Base-by-base conservation (phyloP, 2,113 vertebrate species). In the Sula dactylatra region DNA sequence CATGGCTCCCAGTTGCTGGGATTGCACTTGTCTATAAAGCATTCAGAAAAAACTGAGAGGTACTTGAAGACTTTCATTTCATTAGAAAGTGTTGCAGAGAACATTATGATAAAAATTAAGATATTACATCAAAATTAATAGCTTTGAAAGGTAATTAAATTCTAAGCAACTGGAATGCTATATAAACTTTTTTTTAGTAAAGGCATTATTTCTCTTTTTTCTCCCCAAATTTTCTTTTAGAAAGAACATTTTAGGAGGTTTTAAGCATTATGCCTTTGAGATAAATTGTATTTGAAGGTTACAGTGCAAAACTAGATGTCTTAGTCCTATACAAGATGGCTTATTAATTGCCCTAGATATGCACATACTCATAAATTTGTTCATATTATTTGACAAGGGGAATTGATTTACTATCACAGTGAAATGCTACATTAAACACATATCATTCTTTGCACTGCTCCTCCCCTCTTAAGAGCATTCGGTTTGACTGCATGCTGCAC, bases 401-500 rank as follows among this genome's bases (percentile, higher is more conserved):
- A 86, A 96, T 54, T 74, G 96, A 97, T 92, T 94, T 92, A 86
- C 74, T 77, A 36, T 49, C 88, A 58, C 58, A 52, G 26, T 88
- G 86, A 94, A 91, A 95, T 79, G 86, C 79, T 72, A 52, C 44
- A 82, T 82, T 90, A 94, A 93, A 87, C 4, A 32, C 72, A 36
- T 10, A 42, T n/a, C 59, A 91, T 85, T 97, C 77, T 58, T 90
- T 56, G 78, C 10, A 31, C 7, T 47, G 70, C 47, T 86, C 86
- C 64, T 82, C 81, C 86, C 44, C 27, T 62, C 61, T 81, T 78
- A 59, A 86, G 93, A 95, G 55, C 54, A 84, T 79, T 69, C 82
- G 84, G 79, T 72, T 76, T 89, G 71, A 93, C 44, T 86, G 42
- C 45, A 74, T 55, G 82, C 49, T 66, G 93, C 18, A 27, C 56